These are phyloP conservation scores for Molorchus minor DNA, from an alignment of 2,888 invertebrate species.

Conservation along the genomic window DNA sequence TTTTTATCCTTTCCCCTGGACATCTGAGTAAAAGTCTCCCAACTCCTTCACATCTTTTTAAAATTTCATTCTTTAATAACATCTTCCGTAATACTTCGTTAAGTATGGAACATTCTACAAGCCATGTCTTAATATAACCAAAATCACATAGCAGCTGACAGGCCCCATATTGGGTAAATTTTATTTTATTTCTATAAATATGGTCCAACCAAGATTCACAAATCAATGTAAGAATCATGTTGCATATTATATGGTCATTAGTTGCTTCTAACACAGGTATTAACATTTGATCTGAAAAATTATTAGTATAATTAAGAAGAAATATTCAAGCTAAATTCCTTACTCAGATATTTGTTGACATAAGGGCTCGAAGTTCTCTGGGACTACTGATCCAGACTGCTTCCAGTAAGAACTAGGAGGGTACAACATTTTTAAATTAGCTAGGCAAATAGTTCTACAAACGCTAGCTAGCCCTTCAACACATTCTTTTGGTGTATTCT, in stretches of 20 bases:
- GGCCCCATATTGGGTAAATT: slow-evolving; percentile 84
- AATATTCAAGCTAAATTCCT: neutral
- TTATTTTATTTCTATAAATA: slow-evolving; percentile 82
- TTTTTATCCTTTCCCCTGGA: slow-evolving; percentile 85
- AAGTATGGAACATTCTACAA: slow-evolving; percentile 70
- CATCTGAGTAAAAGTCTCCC: slow-evolving; percentile 80
- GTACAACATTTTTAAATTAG: slow-evolving; percentile 84
- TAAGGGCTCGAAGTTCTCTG: slow-evolving; percentile 68
- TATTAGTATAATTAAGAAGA: neutral
- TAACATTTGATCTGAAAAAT: slow-evolving; percentile 74
- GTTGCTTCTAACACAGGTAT: slow-evolving; percentile 82
- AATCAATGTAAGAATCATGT: slow-evolving; percentile 81
- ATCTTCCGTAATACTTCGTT: slow-evolving; percentile 66
- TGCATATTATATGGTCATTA: slow-evolving; percentile 75
- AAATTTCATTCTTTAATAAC: slow-evolving; percentile 71
- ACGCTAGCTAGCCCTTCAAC: slow-evolving; percentile 76
- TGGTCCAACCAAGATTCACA: slow-evolving; percentile 90
- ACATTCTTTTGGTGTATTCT: slow-evolving; percentile 79
- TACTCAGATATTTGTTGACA: slow-evolving; percentile 79
- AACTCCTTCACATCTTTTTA: slow-evolving; percentile 85
- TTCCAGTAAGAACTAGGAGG: slow-evolving; percentile 77
- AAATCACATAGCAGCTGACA: slow-evolving; percentile 83
- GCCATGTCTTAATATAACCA: slow-evolving; percentile 80
- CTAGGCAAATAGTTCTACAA: slow-evolving; percentile 79
- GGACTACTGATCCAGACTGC: slow-evolving; percentile 58